Conservation (phyloP, 1,140 invertebrate genomes). For the Tribolium castaneum region DNA sequence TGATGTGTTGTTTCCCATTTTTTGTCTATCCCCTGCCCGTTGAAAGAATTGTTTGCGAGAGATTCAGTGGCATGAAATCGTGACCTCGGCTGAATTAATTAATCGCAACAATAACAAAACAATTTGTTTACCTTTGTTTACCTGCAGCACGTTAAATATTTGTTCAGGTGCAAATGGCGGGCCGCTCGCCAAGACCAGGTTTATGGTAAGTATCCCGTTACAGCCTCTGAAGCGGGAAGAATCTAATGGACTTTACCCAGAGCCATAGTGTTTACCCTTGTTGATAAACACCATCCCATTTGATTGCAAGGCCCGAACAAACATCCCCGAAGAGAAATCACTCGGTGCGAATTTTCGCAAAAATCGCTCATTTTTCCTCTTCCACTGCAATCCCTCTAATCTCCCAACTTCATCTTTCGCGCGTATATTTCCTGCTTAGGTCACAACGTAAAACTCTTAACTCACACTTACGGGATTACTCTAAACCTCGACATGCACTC, state of each 20-base stretch:
- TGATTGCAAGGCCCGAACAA: neutral
- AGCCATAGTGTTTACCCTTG: constrained; percentile 17
- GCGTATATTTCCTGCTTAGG: constrained; percentile 30
- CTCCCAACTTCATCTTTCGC: constrained; percentile 36
- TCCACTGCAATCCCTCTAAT: neutral
- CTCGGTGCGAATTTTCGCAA: neutral
- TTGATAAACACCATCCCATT: constrained; percentile 25
- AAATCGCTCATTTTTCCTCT: neutral
- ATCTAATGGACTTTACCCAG: constrained; percentile 13
- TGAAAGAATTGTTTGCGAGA: too few species aligned
- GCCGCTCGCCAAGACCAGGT: neutral
- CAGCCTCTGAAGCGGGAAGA: constrained; percentile 1
- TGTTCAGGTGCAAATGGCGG: constrained; percentile 11
- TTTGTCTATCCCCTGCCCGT: too few species aligned
- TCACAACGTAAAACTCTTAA: constrained; percentile 36
- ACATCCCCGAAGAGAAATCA: neutral
- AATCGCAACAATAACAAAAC: constrained; percentile 33
- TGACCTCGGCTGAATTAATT: constrained; percentile 10
- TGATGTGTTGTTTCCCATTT: too few species aligned
- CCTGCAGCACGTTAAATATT: constrained; percentile 23
- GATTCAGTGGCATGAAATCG: neutral
- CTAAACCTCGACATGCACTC: constrained; percentile 30
- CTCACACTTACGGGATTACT: constrained; percentile 32
- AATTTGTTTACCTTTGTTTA: constrained; percentile 18
- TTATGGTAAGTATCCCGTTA: constrained; percentile 30